Percentiles rank a stretch among this genome's conserved stretches.
Evolutionary conservation across 2,113 vertebrate genomes (phyloP).

Genomic region (Coptodon bakossiorum): DNA sequence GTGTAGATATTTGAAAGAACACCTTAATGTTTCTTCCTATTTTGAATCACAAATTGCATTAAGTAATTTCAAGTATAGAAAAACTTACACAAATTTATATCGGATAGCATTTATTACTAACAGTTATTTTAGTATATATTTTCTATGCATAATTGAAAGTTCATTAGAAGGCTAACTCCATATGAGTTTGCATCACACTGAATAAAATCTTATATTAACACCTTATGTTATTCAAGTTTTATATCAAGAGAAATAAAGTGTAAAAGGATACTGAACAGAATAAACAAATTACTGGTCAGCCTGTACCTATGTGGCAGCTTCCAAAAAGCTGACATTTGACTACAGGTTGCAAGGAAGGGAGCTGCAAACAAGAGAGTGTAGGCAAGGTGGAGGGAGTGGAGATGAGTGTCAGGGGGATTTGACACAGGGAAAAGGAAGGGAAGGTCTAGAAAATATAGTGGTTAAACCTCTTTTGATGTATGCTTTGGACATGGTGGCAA

Average conservation of each 20-base stretch:
- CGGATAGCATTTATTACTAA: background rate
- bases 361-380: background rate
- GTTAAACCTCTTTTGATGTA: background rate
- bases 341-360: background rate
- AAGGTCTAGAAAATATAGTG: background rate
- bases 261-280: background rate
- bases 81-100: background rate
- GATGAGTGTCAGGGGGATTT: background rate
- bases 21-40: background rate
- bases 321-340: background rate
- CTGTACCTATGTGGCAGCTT: background rate
- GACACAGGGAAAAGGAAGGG: background rate
- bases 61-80: background rate
- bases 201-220: background rate
- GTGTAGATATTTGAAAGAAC: background rate
- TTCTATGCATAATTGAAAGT: background rate
- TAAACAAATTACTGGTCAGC: background rate
- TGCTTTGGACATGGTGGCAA: background rate
- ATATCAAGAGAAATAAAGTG: background rate
- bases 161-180: background rate
- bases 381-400: background rate
- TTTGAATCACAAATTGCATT: background rate
- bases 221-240: background rate
- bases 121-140: background rate
- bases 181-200: background rate